These are phyloP conservation scores for Ahaetulla prasina DNA, from an alignment of 2,113 vertebrate genomes.

Conservation along the genomic window DNA sequence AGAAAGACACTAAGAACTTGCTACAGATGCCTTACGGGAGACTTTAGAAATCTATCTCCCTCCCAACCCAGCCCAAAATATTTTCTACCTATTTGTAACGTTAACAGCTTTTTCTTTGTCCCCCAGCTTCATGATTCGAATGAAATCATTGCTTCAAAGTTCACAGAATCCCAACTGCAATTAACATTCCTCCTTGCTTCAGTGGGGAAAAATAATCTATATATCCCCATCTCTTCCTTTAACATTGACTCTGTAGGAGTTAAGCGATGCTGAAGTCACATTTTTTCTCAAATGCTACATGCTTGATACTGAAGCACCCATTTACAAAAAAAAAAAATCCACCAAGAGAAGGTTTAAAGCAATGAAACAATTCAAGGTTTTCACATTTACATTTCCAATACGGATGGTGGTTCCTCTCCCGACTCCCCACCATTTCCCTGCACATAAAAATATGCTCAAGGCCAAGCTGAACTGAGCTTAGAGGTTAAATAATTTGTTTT, in stretches of 20 bases:
- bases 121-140: neutral
- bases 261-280: neutral
- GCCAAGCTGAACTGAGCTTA: constrained; percentile 62
- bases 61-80: neutral
- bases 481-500: constrained; percentile 31
- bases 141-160: neutral
- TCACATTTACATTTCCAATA: neutral
- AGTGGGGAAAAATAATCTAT: neutral
- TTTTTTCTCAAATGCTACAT: neutral
- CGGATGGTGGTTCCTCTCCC: neutral
- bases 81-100: constrained; percentile 20
- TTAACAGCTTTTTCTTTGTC: constrained; percentile 15
- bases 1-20: constrained; percentile 53
- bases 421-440: constrained; percentile 56
- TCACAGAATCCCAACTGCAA: neutral
- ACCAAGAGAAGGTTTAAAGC: constrained; percentile 7
- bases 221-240: neutral
- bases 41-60: constrained; percentile 7
- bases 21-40: constrained; percentile 43
- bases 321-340: neutral
- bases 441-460: constrained; percentile 64
- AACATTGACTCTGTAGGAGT: neutral
- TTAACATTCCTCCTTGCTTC: neutral
- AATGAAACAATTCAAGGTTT: neutral
- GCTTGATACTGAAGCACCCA: constrained; percentile 21